Percentiles rank a stretch among this genome's conserved stretches.
Conservation (phyloP, 2,113 vertebrate genomes). For the Grammomys dolichurus region DNA sequence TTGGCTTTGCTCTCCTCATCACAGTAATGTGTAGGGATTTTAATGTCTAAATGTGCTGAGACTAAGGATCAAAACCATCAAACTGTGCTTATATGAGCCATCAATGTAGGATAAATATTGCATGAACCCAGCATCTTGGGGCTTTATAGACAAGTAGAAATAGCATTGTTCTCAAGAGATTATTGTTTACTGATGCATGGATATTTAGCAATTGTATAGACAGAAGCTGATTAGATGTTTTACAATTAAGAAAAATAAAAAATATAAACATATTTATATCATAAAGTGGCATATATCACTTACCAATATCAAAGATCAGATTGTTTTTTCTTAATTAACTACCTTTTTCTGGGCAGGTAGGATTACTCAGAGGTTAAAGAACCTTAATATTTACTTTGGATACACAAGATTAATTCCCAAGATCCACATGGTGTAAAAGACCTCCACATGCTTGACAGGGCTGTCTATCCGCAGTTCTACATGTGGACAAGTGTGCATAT, state of each 20-base stretch:
- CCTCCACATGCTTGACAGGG: no score
- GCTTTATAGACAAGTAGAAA: neutral
- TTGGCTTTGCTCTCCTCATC: neutral
- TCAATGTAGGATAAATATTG: neutral
- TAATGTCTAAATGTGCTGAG: neutral
- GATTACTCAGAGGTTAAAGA: neutral
- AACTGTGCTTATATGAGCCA: neutral
- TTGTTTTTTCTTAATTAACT: neutral
- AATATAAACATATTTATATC: neutral
- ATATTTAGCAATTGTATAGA: neutral
- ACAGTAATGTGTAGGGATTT: neutral
- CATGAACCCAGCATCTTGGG: neutral
- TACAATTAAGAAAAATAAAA: neutral
- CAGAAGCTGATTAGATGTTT: neutral
- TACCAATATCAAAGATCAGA: neutral
- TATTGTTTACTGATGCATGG: neutral
- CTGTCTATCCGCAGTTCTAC: neutral
- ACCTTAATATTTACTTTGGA: no score
- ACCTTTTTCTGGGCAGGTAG: neutral
- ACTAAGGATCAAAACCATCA: neutral
- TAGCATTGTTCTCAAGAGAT: neutral
- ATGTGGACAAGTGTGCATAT: neutral
- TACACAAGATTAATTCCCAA: neutral
- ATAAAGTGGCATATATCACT: neutral
- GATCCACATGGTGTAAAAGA: no score